Conservation (phyloP, 2,113 vertebrate species). For the Willisornis vidua region DNA sequence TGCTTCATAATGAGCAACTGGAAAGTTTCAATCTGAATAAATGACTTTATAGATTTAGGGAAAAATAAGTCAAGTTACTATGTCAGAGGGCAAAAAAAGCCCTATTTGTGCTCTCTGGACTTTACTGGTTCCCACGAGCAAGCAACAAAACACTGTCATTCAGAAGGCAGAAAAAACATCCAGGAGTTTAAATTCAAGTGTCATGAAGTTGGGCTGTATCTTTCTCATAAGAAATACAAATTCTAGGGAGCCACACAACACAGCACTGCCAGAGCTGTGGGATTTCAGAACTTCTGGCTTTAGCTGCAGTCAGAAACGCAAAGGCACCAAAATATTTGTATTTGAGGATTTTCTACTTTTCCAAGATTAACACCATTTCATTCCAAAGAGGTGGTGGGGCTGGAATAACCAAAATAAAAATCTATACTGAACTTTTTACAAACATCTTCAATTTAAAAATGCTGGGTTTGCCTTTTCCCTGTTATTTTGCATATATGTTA, state of each 20-base stretch:
- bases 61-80: slow-evolving; percentile 26
- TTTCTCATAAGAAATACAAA: not conserved
- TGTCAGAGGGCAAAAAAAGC: not conserved
- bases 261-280: not conserved
- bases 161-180: not conserved
- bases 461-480: not conserved
- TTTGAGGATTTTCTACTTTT: not conserved
- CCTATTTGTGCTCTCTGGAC: not conserved
- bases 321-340: not conserved
- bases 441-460: not conserved
- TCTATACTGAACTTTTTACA: not conserved
- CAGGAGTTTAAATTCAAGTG: not conserved
- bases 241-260: not conserved
- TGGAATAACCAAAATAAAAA: slow-evolving; percentile 8
- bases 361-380: not conserved
- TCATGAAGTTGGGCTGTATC: not conserved
- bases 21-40: slow-evolving; percentile 57
- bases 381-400: not conserved
- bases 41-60: not conserved
- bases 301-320: not conserved
- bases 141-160: not conserved
- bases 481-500: not conserved
- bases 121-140: not conserved
- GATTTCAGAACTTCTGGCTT: not conserved
- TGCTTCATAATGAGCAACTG: slow-evolving; percentile 16